Evolutionary conservation across 1,140 invertebrate genomes (phyloP).

Genomic region (Pseudomyrmex concolor): DNA sequence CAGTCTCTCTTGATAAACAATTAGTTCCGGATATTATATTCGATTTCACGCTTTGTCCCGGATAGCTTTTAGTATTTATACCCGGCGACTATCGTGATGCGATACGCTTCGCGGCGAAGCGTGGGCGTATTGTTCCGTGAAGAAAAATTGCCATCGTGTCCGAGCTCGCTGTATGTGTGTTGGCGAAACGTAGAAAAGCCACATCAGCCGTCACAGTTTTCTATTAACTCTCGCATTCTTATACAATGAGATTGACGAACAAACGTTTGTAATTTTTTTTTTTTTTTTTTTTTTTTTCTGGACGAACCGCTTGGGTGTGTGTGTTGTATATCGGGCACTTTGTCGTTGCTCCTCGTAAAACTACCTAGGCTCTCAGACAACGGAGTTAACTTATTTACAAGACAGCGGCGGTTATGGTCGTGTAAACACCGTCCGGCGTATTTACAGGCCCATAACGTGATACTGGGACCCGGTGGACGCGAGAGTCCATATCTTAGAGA

Average conservation of each 20-base stretch:
- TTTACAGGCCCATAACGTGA: constrained; percentile 74
- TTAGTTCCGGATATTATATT: constrained; percentile 41
- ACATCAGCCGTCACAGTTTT: neutral
- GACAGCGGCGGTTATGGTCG: constrained; percentile 71
- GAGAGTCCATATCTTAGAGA: constrained; percentile 44
- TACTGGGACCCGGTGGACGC: constrained; percentile 62
- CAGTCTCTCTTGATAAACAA: constrained; percentile 39
- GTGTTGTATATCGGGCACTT: constrained; percentile 66
- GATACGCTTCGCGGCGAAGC: neutral
- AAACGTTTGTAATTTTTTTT: no score
- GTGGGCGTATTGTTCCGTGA: neutral
- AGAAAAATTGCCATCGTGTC: constrained; percentile 2
- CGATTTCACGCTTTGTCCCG: constrained; percentile 25
- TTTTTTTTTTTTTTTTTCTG: neutral
- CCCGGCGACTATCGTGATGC: neutral
- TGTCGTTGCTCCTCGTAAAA: constrained; percentile 71
- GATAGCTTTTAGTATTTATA: neutral
- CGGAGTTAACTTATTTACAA: constrained; percentile 74
- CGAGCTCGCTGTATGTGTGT: neutral
- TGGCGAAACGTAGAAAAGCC: neutral
- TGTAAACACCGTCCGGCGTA: constrained; percentile 74
- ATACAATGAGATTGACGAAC: neutral
- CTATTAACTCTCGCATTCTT: neutral
- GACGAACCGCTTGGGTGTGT: neutral
- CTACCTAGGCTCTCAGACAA: constrained; percentile 58